Percentiles rank a stretch among this genome's conserved stretches.
These are phyloP conservation scores for Galaxea fascicularis DNA, from an alignment of 92 coral and sea anemone genomes.

Conservation along the genomic window DNA sequence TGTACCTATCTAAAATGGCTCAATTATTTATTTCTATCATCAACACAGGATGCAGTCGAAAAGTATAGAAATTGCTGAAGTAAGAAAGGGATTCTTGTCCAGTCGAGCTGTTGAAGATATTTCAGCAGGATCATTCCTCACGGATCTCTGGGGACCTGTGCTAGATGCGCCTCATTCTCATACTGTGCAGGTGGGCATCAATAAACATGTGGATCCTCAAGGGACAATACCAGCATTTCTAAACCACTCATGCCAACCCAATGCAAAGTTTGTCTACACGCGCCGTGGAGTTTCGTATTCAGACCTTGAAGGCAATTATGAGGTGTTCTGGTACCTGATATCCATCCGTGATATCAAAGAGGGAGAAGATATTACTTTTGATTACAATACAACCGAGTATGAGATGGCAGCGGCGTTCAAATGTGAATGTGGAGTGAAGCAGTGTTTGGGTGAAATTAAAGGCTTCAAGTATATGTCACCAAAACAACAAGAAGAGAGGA, in stretches of 20 bases:
- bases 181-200: neutral
- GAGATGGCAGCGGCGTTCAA: neutral
- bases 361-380: neutral
- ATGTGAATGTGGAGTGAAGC: neutral
- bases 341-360: neutral
- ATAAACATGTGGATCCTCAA: neutral
- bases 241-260: neutral
- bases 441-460: neutral
- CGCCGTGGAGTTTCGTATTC: neutral
- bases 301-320: neutral
- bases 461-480: neutral
- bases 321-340: neutral
- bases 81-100: neutral
- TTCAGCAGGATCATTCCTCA: neutral
- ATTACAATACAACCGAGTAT: neutral
- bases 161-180: neutral
- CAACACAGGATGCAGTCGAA: neutral
- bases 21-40: neutral
- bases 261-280: neutral
- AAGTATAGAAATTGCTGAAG: neutral
- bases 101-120: neutral
- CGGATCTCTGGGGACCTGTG: neutral
- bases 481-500: neutral
- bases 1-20: too few relatives aligned
- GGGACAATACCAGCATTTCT: neutral